Evolutionary conservation across 2,888 invertebrate genomes (phyloP), one percentile per base, ranked within the genome.

Genomic region (Agriopis leucophaearia): DNA sequence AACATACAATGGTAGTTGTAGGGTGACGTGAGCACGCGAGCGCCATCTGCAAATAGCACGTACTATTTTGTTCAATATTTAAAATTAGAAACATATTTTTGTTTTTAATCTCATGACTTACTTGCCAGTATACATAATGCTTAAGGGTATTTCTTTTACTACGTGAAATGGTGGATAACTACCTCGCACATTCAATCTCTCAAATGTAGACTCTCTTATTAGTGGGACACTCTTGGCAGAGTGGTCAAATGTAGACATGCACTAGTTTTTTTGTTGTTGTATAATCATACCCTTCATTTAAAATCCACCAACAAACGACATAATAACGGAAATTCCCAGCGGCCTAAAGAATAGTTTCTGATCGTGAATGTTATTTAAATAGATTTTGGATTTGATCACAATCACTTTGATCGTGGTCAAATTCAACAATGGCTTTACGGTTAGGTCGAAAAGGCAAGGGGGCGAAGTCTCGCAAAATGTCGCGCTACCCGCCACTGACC

Each of bases 401-500:
- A 89, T 89, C 88, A 82, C 81, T 85, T 85, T 84, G 86, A 89
- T 88, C 85, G 87, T 85, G 91, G 93, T 89, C 90, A 91, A 83
- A 84, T 80, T 78, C 80, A 81, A 92, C 90, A 92, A 92, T 88
- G 77, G 84, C 69, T 72, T 74, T 75, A 69, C 82, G 82, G 83
- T 82, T 58, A 84, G 85, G 82, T 69, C 74, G 76, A 64, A 80
- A 81, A 79, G 83, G 75, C 69, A 64, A 72, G 50, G 54, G 57
- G 60, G 56, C 60, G 44, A 47, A 45, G 48, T 36, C 40, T 64
- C 55, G 67, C 63, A 42, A 55, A 67, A 60, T 38, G 51, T 69
- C 48, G 60, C 64, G 35, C 15, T 48, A 36, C 60, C 16, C 35
- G 58, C 47, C 62, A 40, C 83, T 90, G 92, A 89, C 92, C 93